These are phyloP conservation scores for Eupeodes latifasciatus DNA, from an alignment of 2,888 invertebrate species.

Conservation along the genomic window DNA sequence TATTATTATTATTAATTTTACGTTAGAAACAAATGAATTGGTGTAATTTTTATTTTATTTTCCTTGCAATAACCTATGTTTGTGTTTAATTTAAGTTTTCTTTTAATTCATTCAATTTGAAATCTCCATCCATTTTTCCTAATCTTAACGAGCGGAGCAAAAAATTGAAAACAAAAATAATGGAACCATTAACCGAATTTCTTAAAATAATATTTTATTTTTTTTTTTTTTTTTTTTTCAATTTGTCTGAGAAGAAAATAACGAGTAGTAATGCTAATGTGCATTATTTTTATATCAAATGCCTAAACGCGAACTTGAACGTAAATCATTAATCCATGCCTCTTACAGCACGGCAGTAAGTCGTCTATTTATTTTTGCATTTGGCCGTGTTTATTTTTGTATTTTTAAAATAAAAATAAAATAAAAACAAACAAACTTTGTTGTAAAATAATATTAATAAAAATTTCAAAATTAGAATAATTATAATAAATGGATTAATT, in stretches of 20 bases:
- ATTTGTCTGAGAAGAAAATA: neutral
- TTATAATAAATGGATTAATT: conserved; percentile 66
- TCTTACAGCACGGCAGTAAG: conserved; percentile 34
- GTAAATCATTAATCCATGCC: conserved; percentile 41
- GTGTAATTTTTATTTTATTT: conserved; percentile 15
- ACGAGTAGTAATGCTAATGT: neutral
- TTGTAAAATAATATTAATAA: conserved; percentile 57
- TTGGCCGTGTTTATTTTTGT: conserved; percentile 63
- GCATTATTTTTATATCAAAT: conserved; percentile 56
- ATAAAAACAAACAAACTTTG: conserved; percentile 34
- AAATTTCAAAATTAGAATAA: conserved; percentile 47
- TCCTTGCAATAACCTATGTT: conserved; percentile 30
- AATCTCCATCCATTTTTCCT: conserved; percentile 1
- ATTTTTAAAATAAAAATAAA: conserved; percentile 31
- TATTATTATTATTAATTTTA: conserved; percentile 19
- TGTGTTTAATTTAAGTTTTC: conserved; percentile 35
- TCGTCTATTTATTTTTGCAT: conserved; percentile 44
- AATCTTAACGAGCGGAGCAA: neutral
- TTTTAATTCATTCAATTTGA: neutral
- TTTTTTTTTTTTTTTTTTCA: neutral
- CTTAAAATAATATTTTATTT: neutral
- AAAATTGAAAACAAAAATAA: neutral
- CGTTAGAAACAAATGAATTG: conserved; percentile 52
- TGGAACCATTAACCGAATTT: neutral
- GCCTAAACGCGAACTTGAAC: conserved; percentile 36